Percentiles rank a stretch among this genome's conserved stretches.
Evolutionary conservation across 1,140 invertebrate species (phyloP).

Genomic region (Vanessa tameamea): DNA sequence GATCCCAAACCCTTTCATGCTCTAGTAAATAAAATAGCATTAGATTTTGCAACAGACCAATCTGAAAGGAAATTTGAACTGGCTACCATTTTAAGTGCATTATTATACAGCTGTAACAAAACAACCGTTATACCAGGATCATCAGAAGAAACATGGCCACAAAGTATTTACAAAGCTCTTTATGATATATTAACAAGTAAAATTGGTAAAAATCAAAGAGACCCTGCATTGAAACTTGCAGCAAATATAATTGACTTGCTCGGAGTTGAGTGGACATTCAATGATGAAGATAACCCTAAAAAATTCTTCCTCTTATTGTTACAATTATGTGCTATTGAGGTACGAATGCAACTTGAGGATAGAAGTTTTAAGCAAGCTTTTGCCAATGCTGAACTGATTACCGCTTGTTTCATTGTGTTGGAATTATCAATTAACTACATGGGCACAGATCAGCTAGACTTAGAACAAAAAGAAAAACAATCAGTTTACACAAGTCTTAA

Average conservation of each 20-base stretch:
- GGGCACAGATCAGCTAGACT: conserved; percentile 88
- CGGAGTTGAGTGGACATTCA: conserved; percentile 91
- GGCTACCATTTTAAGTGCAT: conserved; percentile 86
- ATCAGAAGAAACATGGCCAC: conserved; percentile 88
- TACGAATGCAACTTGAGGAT: conserved; percentile 95
- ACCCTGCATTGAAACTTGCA: conserved; percentile 91
- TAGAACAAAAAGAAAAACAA: conserved; percentile 94
- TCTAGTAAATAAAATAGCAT: conserved; percentile 90
- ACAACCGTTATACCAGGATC: conserved; percentile 82
- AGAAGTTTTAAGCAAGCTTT: conserved; percentile 89
- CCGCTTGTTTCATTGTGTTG: conserved; percentile 91
- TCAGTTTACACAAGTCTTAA: conserved; percentile 94
- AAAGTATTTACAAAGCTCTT: conserved; percentile 88
- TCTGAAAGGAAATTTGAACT: conserved; percentile 93
- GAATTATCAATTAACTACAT: conserved; percentile 92
- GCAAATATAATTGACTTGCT: conserved; percentile 89
- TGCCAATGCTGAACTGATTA: conserved; percentile 87
- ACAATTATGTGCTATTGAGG: conserved; percentile 94
- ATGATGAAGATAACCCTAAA: conserved; percentile 89
- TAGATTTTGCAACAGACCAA: conserved; percentile 93
- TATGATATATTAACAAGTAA: conserved; percentile 92
- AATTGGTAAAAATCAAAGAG: conserved; percentile 92
- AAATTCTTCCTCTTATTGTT: conserved; percentile 91
- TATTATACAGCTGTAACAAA: conserved; percentile 87
- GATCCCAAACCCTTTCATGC: conserved; percentile 88